phyloP scores from a whole-genome alignment of 2,888 invertebrate genomes.

The Mimachlamys varia region DNA sequence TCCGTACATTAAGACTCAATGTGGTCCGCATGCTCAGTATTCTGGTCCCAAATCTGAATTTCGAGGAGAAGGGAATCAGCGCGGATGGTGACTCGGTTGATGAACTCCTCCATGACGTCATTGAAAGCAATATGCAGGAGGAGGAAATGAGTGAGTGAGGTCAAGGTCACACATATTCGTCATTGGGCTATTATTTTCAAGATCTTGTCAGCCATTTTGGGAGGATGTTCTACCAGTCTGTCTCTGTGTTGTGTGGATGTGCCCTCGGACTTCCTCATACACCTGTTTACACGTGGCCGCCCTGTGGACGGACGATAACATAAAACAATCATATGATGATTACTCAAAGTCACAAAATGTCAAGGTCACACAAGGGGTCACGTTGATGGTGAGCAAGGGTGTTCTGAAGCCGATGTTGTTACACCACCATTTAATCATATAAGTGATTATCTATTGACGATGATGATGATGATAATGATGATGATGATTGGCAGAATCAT shows the following conservation, averaged over 20 bases:
- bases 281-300: neutral
- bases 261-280: neutral
- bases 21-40: constrained; percentile 80
- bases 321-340: constrained; percentile 23
- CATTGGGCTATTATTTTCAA: too few species aligned
- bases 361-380: neutral
- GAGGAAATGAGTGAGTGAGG: constrained; percentile 67
- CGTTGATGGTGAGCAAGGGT: neutral
- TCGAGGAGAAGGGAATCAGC: constrained; percentile 79
- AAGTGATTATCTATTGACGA: neutral
- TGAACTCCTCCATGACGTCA: constrained; percentile 79
- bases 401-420: neutral
- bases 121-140: constrained; percentile 78
- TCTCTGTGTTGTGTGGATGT: constrained; percentile 7
- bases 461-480: neutral
- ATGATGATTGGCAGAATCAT: constrained; percentile 25
- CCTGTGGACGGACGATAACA: neutral
- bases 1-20: constrained; percentile 76
- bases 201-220: constrained; percentile 13
- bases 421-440: neutral
- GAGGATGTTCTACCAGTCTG: constrained; percentile 19
- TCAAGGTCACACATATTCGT: constrained; percentile 9
- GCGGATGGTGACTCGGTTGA: constrained; percentile 79
- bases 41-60: constrained; percentile 79
- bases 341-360: constrained; percentile 20